Evolutionary conservation across 2,113 vertebrate genomes (phyloP), one percentile per base, ranked within the genome.

Genomic region (Balaenoptera acutorostrata): DNA sequence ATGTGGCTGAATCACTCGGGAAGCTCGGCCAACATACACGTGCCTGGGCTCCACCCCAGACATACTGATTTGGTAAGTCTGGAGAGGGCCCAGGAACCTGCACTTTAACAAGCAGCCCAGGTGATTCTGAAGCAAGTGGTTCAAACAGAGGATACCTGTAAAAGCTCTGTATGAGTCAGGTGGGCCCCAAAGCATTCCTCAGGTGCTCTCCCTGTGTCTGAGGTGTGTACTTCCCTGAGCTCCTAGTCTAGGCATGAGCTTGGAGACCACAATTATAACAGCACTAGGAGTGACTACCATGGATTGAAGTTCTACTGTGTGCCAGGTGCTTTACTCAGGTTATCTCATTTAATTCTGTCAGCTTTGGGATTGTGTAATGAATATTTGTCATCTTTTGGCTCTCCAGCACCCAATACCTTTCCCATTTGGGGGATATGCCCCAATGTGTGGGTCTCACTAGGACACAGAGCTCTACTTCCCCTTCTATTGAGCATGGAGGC

Each of bases 341-440:
- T 39, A 21, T 63, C 41, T 95, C 66, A 33, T 44, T 41, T 29
- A 49, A 66, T 72, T 55, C 14, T 36, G 3, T 20, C 80, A 64
- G 46, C 4, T 39, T 9, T 29, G 31, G 8, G 52, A 57, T 3
- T 71, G 52, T 68, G 0, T 33, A 2, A 27, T 17, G 23, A 57
- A 41, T 33, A 13, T 41, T 15, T 77, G 41, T 55, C 55, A 11
- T 86, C 25, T 41, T 77, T 68, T 44, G 29, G 23, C 27, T 39
- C 59, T 87, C 68, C 9, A 33, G 52, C 15, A 59, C 11, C n/a
- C n/a, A 61, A 31, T 21, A 5, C 33, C 27, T 68, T 63, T 59
- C 57, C 5, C 0, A 0, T 55, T 12, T 31, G 33, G 12, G 36
- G 44, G 5, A 39, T 25, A 41, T n/a, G 12, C 12, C 7, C 46